These are phyloP conservation scores for Protobothrops mucrosquamatus DNA, from an alignment of 2,113 vertebrate species.

Conservation along the genomic window DNA sequence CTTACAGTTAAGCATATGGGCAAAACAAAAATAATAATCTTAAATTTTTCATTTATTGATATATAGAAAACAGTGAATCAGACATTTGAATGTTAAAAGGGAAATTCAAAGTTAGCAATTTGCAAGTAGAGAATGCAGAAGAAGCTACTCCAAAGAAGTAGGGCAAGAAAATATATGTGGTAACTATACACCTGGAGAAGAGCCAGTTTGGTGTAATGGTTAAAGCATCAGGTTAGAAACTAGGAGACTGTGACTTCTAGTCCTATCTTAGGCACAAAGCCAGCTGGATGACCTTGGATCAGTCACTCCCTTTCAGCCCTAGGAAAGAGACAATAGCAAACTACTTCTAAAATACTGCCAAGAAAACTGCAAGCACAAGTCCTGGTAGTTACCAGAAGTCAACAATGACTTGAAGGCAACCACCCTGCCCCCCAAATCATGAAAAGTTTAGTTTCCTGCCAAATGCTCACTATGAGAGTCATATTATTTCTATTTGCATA, in stretches of 20 bases:
- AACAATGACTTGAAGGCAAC: background rate
- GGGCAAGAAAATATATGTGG: background rate
- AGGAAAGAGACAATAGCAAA: background rate
- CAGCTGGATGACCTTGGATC: background rate
- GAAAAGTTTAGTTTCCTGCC: background rate
- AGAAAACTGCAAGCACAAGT: background rate
- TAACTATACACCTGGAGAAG: background rate
- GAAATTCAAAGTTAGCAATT: conserved; percentile 6
- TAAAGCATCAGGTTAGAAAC: background rate
- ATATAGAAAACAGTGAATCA: background rate
- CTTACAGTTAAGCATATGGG: background rate
- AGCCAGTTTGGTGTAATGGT: background rate
- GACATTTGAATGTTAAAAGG: conserved; percentile 29
- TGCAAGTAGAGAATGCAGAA: background rate
- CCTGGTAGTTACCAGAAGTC: background rate
- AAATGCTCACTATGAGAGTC: background rate
- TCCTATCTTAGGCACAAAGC: background rate
- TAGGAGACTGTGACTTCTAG: background rate
- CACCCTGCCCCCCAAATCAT: background rate
- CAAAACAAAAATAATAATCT: conserved; percentile 26
- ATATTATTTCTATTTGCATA: background rate
- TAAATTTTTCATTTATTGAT: conserved; percentile 23
- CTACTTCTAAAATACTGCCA: background rate
- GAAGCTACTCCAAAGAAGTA: background rate
- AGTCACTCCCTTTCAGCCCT: background rate